Evolutionary conservation across 1,140 invertebrate genomes (phyloP), one percentile per base, ranked within the genome.

Genomic region (Lanistes nyassanus): DNA sequence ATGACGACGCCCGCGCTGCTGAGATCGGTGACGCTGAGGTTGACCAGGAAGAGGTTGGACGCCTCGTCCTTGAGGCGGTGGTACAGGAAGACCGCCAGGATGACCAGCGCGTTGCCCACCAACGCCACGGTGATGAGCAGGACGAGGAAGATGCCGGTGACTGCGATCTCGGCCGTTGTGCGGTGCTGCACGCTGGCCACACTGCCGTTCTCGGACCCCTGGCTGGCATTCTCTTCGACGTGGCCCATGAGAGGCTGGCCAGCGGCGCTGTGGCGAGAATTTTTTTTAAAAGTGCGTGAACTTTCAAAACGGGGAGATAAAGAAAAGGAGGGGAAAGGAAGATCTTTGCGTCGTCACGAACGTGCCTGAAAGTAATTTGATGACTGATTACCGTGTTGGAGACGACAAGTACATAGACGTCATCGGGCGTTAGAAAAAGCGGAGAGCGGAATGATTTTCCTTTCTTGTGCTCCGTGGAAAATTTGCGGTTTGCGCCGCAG

Each of bases 1-100:
- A 89, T 88, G 21, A 89, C 84, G 11, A 87, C 36, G 0, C 81
- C 3, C 21, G 86, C 82, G n/a, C 80, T 87, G 39, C 62, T 37
- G 47, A 87, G 58, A 76, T 89, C 88, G 0, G 87, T 85, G 0
- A 89, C 68, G 55, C 82, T 77, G 23, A 89, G 78, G 73, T 88
- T 88, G 26, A 88, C 77, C 2, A 86, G 80, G 56, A 88, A 86
- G 5, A 84, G 39, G 64, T 85, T 89, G 31, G 83, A 78, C 31
- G 76, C 69, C 23, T 88, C 85, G 19, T 85, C 82, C 5, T 77
- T 70, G 23, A 87, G 78, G n/a, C 75, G 66, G 31, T 64, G 71
- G n/a, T 76, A 76, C 0, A 74, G 73, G 13, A 66, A 69, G 13
- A 85, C 76, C 19, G 85, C 83, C 6, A 79, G 23, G 21, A 89